Evolutionary conservation across 2,113 vertebrate species (phyloP).

Genomic region (human (Homo sapiens)): DNA sequence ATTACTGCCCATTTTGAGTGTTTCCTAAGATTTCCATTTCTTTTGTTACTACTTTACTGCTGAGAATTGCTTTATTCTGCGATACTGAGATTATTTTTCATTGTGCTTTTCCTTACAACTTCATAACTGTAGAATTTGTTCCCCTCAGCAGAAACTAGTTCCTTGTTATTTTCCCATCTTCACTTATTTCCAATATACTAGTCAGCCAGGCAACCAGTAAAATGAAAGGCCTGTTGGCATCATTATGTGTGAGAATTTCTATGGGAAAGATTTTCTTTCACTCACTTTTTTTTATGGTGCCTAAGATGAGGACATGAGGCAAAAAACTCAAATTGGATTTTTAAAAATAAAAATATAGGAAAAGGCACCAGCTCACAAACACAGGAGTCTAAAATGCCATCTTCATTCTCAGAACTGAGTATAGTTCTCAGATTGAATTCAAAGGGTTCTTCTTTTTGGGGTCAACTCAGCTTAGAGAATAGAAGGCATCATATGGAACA

Average conservation of each 20-base stretch:
- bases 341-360: constrained; percentile 68
- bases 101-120: constrained; percentile 64
- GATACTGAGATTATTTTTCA: constrained; percentile 73
- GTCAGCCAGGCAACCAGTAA: constrained; percentile 72
- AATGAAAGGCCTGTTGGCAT: constrained; percentile 70
- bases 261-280: constrained; percentile 73
- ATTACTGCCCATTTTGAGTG: constrained; percentile 53
- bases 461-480: constrained; percentile 43
- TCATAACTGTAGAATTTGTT: constrained; percentile 74
- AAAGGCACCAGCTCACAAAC: constrained; percentile 59
- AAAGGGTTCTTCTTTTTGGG: constrained; percentile 38
- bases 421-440: constrained; percentile 18
- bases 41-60: constrained; percentile 27
- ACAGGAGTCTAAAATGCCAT: constrained; percentile 10
- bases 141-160: constrained; percentile 60
- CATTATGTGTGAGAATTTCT: constrained; percentile 78
- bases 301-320: constrained; percentile 62
- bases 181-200: constrained; percentile 74
- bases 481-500: constrained; percentile 39
- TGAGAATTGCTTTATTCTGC: constrained; percentile 60
- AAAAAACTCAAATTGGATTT: constrained; percentile 67
- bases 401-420: background rate
- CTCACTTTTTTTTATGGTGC: constrained; percentile 64
- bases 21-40: constrained; percentile 48
- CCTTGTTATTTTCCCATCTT: constrained; percentile 76